Base-by-base conservation (phyloP, 64 coral and sea anemone species). In the Catalaphyllia jardinei region DNA sequence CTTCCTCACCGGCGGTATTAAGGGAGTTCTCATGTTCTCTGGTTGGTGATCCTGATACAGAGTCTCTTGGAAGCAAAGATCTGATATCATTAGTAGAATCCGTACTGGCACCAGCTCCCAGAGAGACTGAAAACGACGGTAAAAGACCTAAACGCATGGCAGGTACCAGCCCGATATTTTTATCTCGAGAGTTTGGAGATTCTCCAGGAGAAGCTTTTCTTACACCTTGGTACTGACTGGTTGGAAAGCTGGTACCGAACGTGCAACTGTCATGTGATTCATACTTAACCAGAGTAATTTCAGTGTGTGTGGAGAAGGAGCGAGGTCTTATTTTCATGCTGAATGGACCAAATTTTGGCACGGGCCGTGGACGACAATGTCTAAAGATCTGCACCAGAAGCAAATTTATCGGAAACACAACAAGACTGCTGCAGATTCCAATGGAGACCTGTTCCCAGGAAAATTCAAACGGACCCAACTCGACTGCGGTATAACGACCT, bases 401-500 rank as follows among this genome's bases (percentile, higher is more conserved):
- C 10, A 99, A 57, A 61, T 99, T 99, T 38, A 93, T 86, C 8
- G 97, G 97, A 59, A 99, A 95, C 49, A 99, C 94, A 29, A 99
- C 54, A n/a, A 99, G 89, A 89, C 97, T 95, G 31, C 94, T 95
- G 33, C 90, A 84, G 3, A 99, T 88, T 33, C 97, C 97, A 52
- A 99, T 99, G 10, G 79, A 95, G 29, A 99, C 84, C 74, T 95
- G 93, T 22, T 99, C 94, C 97, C 94, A 99, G 20, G 93, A 99
- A 73, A 99, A 99, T 20, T 74, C 49, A 49, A 99, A 93, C 25
- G 91, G 62, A 8, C 91, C 97, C 22, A 99, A 64, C 16, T 95
- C 55, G 16, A 99, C 85, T 12, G 88, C 76, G 16, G 72, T 88
- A 60, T 93, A 82, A 19, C 69, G 60, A 19, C 88, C 91, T 17